phyloP scores from a whole-genome alignment of 2,113 vertebrate species.

The Ctenodactylus gundi region DNA sequence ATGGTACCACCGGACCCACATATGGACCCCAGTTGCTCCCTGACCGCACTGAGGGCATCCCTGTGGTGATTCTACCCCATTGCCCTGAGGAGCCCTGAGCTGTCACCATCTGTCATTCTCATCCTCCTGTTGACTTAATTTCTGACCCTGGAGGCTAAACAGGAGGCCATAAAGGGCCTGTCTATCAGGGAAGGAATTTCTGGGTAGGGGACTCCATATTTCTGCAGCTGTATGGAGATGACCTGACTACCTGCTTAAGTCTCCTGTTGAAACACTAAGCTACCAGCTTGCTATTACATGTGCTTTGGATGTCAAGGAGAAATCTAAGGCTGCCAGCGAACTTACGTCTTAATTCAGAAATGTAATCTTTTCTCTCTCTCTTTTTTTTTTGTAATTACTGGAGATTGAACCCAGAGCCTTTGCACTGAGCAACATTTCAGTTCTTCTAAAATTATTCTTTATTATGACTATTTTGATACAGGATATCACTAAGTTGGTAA shows the following conservation, averaged over 20 bases:
- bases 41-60: neutral
- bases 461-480: no score
- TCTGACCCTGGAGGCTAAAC: neutral
- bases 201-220: neutral
- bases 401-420: neutral
- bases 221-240: neutral
- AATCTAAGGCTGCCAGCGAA: neutral
- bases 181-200: neutral
- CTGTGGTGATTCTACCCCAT: neutral
- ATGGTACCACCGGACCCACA: neutral
- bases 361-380: neutral
- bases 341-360: neutral
- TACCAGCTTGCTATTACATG: neutral
- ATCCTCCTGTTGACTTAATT: neutral
- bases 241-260: neutral
- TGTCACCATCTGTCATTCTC: neutral
- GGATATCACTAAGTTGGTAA: neutral
- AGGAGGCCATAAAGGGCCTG: neutral
- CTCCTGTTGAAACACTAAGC: neutral
- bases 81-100: neutral
- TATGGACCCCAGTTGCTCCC: neutral
- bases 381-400: no score
- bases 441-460: no score
- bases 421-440: neutral
- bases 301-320: neutral